Percentiles rank a stretch among this genome's conserved stretches.
Evolutionary conservation across 2,797 vertebrate species (phyloP).

Genomic region (Pelobates cultripes): DNA sequence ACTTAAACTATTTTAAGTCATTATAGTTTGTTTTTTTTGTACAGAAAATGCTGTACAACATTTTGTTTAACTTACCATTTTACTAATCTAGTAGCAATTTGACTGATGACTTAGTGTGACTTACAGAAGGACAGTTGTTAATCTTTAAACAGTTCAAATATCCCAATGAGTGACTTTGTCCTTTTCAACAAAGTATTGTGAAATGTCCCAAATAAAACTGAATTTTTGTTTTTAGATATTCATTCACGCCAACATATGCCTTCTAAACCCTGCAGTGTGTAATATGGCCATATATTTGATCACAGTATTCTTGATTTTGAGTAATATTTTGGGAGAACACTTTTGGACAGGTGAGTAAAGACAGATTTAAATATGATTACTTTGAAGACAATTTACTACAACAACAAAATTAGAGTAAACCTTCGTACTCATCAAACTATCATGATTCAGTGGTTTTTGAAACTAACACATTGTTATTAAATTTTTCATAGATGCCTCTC

Average conservation of each 20-base stretch:
- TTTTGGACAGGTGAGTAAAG: background rate
- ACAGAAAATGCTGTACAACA: no score
- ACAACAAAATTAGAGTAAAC: background rate
- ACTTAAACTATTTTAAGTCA: no score
- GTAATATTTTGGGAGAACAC: background rate
- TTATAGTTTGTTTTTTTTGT: no score
- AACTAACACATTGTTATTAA: background rate
- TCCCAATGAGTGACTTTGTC: background rate
- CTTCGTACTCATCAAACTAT: background rate
- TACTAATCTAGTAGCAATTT: no score
- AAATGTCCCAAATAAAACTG: background rate
- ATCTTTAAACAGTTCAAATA: background rate
- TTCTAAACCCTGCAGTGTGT: background rate
- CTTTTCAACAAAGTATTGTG: background rate
- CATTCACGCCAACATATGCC: background rate
- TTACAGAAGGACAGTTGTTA: background rate
- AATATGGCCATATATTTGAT: background rate
- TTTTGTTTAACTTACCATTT: no score
- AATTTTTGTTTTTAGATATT: background rate
- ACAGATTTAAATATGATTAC: background rate
- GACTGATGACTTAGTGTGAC: no score
- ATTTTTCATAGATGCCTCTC: slow-evolving; percentile 10
- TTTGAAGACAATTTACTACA: background rate
- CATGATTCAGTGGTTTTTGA: background rate
- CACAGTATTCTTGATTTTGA: background rate